Base-by-base conservation (phyloP, 2,888 invertebrate species). In the Litoditis marina region DNA sequence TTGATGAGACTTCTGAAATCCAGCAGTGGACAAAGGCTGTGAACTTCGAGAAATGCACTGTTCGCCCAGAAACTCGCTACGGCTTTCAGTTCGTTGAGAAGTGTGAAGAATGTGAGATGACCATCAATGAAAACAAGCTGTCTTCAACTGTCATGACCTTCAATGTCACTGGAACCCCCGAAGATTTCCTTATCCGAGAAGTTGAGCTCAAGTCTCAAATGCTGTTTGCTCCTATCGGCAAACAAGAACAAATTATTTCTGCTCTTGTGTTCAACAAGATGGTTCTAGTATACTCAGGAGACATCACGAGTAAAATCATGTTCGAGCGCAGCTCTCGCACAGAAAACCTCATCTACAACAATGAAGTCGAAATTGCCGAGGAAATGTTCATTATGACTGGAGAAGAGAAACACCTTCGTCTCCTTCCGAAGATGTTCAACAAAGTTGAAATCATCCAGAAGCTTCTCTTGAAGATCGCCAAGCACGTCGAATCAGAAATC, bases 11-110 rank as follows among this genome's bases (percentile, higher is more conserved):
- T 47, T 54, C 61, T 39, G 46, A 66, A 30, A 62, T 63, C 39
- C 66, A 71, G 56, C 63, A 60, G 32, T 69, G 68, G 70, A 78
- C 79, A 69, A 85, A 85, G 79, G 78, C 83, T 46, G 74, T 84
- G 68, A 83, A 85, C 82, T 84, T 84, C 74, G 82, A 83, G 60
- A 81, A 82, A 56, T 84, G 84, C 80, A 62, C 63, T 46, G 62
- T 76, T 51, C 75, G 79, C 59, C 79, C 82, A 22, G 61, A 63
- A 25, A 58, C 68, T 52, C 47, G 54, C 57, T 66, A 72, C 70
- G 69, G 69, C 62, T 64, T 47, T 51, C 66, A 57, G 30, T 64
- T 55, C 60, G 25, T 42, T 30, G 62, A 55, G 28, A 46, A 56
- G 44, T 62, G 62, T 50, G 34, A 57, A 22, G 53, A 54, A 6